These are phyloP conservation scores for Oplegnathus fasciatus DNA, from an alignment of 2,113 vertebrate species.

Conservation along the genomic window DNA sequence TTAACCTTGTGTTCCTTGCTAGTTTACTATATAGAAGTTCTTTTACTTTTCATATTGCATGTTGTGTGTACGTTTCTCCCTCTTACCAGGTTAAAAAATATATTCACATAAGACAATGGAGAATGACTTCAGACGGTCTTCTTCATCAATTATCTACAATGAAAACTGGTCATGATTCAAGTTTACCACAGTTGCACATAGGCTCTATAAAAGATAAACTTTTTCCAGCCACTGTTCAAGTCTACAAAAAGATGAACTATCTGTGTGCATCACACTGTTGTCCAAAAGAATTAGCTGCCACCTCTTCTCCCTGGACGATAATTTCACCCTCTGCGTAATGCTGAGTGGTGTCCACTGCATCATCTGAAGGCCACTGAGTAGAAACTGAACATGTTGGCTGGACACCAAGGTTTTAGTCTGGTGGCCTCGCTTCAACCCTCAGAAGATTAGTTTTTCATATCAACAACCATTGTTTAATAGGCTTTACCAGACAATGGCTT, in stretches of 20 bases:
- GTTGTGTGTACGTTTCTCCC: neutral
- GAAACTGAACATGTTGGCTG: neutral
- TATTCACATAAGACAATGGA: neutral
- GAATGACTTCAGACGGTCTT: neutral
- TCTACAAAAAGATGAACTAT: neutral
- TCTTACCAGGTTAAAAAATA: neutral
- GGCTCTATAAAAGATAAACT: neutral
- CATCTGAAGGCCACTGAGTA: neutral
- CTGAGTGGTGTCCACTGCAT: neutral
- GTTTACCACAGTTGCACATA: neutral
- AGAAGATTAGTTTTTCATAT: neutral
- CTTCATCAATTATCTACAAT: neutral
- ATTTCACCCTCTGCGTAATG: neutral
- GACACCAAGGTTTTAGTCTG: neutral
- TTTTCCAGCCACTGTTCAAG: neutral
- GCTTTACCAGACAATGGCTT: neutral
- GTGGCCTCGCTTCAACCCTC: neutral
- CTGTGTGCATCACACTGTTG: neutral
- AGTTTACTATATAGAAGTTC: too few species aligned
- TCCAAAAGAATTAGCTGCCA: neutral
- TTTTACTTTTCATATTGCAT: neutral
- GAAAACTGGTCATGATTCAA: too few species aligned
- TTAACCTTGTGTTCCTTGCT: too few species aligned
- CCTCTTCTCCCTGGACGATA: neutral
- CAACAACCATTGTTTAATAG: neutral